phyloP scores from a whole-genome alignment of 2,797 vertebrate species.

The Rhyacichthys aspro region DNA sequence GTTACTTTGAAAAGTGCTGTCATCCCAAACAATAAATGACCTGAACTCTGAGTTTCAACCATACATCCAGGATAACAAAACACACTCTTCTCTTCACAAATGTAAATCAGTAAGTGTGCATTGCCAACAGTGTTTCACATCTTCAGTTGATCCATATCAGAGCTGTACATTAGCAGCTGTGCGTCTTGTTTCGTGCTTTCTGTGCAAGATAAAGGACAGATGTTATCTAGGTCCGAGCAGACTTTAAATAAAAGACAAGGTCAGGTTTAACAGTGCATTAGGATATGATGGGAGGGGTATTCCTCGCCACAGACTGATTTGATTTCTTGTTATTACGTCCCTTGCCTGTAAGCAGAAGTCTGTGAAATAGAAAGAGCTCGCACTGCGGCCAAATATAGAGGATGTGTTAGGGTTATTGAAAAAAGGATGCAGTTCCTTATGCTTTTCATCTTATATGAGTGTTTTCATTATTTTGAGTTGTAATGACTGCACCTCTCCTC shows the following conservation, averaged over 20 bases:
- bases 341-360: constrained; percentile 19
- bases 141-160: constrained; percentile 35
- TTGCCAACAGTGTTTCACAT: constrained; percentile 46
- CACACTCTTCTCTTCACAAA: not conserved
- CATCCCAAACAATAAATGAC: too few relatives aligned
- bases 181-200: constrained; percentile 22
- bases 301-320: constrained; percentile 46
- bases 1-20: too few relatives aligned
- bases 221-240: constrained; percentile 36
- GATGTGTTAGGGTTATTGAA: constrained; percentile 16
- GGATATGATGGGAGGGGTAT: constrained; percentile 42
- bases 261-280: constrained; percentile 46
- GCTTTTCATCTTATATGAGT: not conserved
- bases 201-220: constrained; percentile 35
- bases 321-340: constrained; percentile 52
- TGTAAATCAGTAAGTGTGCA: constrained; percentile 35
- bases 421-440: not conserved
- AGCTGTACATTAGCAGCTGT: constrained; percentile 29
- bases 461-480: not conserved
- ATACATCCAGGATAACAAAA: not conserved
- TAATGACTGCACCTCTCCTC: not conserved
- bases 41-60: not conserved
- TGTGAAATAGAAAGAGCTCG: constrained; percentile 22
- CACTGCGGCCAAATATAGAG: constrained; percentile 15
- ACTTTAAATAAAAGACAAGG: constrained; percentile 41